Evolutionary conservation across 2,797 vertebrate species (phyloP), one percentile per base, ranked within the genome.

Genomic region (Lycodopsis pacificus): DNA sequence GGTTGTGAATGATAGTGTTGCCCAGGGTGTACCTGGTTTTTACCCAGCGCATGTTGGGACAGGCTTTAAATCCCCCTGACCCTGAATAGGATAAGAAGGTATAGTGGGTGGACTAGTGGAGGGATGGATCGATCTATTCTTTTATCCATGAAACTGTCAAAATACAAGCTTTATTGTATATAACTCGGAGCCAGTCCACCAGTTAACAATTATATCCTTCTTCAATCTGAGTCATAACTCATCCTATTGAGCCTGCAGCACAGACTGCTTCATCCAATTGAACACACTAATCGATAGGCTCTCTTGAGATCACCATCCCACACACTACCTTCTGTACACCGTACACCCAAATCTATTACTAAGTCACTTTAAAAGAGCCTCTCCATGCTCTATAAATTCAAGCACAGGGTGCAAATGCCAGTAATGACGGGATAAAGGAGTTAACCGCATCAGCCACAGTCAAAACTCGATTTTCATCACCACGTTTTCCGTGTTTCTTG

Each of bases 281-380:
- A 89, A 88, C 76, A 61, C 76, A 57, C 82, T 89, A 86, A 92
- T 93, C 86, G 44, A 92, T 92, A 69, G 4, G 1, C 51, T 83
- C 86, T 81, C 77, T 64, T 44, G 78, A 85, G 88, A 84, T 73
- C 65, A 14, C 63, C 87, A 75, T 66, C 86, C 78, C 68, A 89
- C 85, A 59, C 68, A 59, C 63, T 79, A 74, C 40, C 40, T 48
- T 75, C 44, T 74, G 70, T 65, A 86, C 65, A 17, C 1, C 54
- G 48, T 4, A 69, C 73, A 79, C 62, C 46, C 62, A 77, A 70
- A 86, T 77, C 68, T 34, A 85, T 87, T 46, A 76, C 57, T 65
- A 54, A 62, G 53, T 79, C 59, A 61, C 69, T 74, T 70, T 38
- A 58, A 62, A 40, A 46, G 38, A 77, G 62, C 57, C 70, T 74